Conservation (phyloP, 2,888 invertebrate genomes). For the Lobophora halterata region DNA sequence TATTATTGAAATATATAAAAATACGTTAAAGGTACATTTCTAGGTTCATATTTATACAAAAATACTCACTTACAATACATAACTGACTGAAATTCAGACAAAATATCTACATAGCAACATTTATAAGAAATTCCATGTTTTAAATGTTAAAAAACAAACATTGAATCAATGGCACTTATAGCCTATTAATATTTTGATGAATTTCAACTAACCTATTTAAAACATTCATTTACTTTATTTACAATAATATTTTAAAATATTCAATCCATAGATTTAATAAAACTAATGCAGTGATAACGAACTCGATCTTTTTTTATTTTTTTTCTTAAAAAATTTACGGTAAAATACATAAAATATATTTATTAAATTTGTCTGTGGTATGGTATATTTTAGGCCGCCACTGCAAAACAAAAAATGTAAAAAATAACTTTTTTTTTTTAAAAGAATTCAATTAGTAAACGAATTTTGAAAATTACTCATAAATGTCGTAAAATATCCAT, state of each 20-base stretch:
- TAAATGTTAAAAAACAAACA: conserved; percentile 29
- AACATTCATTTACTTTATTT: conserved; percentile 30
- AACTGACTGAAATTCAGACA: conserved; percentile 24
- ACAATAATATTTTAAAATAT: conserved; percentile 15
- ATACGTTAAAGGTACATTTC: conserved; percentile 25
- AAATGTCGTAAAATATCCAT: too few species aligned
- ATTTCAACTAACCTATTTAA: conserved; percentile 15
- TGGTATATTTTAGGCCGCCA: too few species aligned
- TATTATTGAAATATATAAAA: conserved; percentile 20
- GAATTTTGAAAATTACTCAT: too few species aligned
- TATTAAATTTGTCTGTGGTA: too few species aligned
- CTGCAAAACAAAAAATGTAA: too few species aligned
- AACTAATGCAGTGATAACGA: too few species aligned
- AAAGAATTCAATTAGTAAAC: too few species aligned
- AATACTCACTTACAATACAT: conserved; percentile 23
- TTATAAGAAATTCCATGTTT: conserved; percentile 13
- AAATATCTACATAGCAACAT: conserved; percentile 22
- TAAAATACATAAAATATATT: too few species aligned
- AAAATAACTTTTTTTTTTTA: too few species aligned
- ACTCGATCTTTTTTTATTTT: too few species aligned
- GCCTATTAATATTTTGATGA: conserved; percentile 63
- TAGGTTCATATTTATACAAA: conserved; percentile 24
- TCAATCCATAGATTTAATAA: conserved; percentile 3
- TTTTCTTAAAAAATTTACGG: too few species aligned
- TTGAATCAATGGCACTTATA: conserved; percentile 70